Conservation (phyloP, 2,888 invertebrate genomes). For the Euphydryas editha region DNA sequence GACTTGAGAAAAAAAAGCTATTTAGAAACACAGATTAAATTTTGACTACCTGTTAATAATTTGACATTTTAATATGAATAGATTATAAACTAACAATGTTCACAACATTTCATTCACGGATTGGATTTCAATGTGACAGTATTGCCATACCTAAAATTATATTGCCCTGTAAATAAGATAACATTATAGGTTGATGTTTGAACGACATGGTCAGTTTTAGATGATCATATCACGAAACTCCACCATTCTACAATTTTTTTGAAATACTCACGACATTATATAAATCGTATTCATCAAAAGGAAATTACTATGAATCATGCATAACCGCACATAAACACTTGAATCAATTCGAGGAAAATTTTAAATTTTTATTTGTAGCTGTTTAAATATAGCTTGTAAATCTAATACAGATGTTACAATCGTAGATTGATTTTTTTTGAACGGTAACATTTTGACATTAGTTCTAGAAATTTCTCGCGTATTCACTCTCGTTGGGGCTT, state of each 20-base stretch:
- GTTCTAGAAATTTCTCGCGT: not conserved
- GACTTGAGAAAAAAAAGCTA: too few species aligned
- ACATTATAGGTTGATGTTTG: too few species aligned
- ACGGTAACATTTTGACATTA: not conserved
- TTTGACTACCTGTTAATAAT: too few species aligned
- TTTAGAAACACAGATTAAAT: too few species aligned
- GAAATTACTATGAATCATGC: conserved; percentile 1
- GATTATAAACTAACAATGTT: too few species aligned
- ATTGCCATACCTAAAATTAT: not conserved
- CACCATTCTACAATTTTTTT: not conserved
- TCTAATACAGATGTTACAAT: not conserved
- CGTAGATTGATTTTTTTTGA: not conserved
- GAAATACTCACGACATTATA: not conserved
- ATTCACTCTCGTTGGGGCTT: too few species aligned
- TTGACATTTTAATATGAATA: too few species aligned
- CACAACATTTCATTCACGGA: too few species aligned
- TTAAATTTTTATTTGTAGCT: not conserved
- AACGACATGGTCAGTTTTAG: too few species aligned
- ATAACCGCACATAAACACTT: not conserved
- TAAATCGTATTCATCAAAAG: not conserved
- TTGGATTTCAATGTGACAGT: not conserved
- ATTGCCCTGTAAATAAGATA: too few species aligned
- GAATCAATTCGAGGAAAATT: conserved; percentile 1
- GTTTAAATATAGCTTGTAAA: not conserved
- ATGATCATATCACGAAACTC: too few species aligned